Evolutionary conservation across 2,888 invertebrate genomes (phyloP).

Genomic region (Fabriciana adippe): DNA sequence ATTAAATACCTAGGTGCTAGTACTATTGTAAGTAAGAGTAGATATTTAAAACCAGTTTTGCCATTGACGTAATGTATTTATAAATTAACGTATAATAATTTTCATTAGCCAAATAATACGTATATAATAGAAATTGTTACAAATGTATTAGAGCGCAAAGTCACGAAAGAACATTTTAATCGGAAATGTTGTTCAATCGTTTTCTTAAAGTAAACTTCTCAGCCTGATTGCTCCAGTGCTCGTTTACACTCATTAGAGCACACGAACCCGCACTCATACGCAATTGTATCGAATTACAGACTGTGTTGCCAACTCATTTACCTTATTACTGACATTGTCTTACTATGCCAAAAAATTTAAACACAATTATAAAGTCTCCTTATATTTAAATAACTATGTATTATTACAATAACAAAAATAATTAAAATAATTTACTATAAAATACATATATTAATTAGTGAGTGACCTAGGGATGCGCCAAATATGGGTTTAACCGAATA

Average conservation of each 20-base stretch:
- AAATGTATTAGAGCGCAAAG: slow-evolving; percentile 70
- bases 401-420: too few species aligned
- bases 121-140: neutral
- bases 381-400: too few species aligned
- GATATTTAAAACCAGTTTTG: neutral
- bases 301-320: slow-evolving; percentile 11
- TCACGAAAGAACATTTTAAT: slow-evolving; percentile 64
- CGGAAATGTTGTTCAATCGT: slow-evolving; percentile 51
- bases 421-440: too few species aligned
- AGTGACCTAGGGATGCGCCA: too few species aligned
- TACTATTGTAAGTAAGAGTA: neutral
- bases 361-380: too few species aligned
- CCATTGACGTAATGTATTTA: neutral
- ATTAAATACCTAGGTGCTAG: neutral
- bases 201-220: slow-evolving; percentile 47
- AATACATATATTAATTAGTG: too few species aligned
- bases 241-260: slow-evolving; percentile 49
- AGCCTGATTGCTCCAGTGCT: slow-evolving; percentile 55
- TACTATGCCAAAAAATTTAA: too few species aligned
- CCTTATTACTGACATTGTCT: too few species aligned
- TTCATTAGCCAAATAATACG: neutral
- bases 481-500: too few species aligned
- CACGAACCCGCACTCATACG: slow-evolving; percentile 29
- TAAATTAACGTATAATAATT: neutral
- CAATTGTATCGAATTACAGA: slow-evolving; percentile 30